phyloP scores from a whole-genome alignment of 2,797 vertebrate species.

The Arrhamphus sclerolepis region DNA sequence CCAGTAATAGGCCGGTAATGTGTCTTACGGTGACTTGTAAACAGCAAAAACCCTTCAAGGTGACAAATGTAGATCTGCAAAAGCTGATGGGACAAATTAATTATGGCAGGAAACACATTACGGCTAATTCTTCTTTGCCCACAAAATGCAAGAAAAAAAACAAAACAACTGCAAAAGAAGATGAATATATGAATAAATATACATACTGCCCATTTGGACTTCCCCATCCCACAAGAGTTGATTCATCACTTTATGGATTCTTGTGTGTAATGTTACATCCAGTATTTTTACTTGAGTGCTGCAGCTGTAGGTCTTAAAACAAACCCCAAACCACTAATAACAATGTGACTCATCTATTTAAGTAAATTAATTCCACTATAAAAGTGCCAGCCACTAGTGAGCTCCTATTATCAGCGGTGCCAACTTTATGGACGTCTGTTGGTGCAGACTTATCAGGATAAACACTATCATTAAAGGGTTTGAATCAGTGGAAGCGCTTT shows the following conservation, averaged over 20 bases:
- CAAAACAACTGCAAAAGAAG: not conserved
- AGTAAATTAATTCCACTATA: conserved; percentile 45
- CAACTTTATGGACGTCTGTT: conserved; percentile 26
- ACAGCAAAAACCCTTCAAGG: not conserved
- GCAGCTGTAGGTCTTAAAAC: conserved; percentile 26
- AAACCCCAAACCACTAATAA: conserved; percentile 36
- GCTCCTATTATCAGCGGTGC: conserved; percentile 12
- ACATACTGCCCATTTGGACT: not conserved
- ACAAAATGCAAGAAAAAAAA: no score
- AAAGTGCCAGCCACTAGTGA: conserved; percentile 34
- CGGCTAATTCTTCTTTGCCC: not conserved
- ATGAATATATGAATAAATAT: not conserved
- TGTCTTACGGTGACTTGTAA: conserved; percentile 15
- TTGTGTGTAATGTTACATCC: conserved; percentile 41
- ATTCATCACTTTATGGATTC: conserved; percentile 53
- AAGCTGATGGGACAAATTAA: not conserved
- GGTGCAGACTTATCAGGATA: conserved; percentile 8
- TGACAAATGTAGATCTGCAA: not conserved
- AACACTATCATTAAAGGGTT: conserved; percentile 27
- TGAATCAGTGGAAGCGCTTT: conserved; percentile 20
- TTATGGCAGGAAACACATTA: not conserved
- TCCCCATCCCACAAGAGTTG: conserved; percentile 8
- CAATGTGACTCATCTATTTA: conserved; percentile 35
- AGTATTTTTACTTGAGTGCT: conserved; percentile 30
- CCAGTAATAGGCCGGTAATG: not conserved